These are phyloP conservation scores for Cyphomyrus discorhynchus DNA, from an alignment of 2,113 vertebrate genomes.

Conservation along the genomic window DNA sequence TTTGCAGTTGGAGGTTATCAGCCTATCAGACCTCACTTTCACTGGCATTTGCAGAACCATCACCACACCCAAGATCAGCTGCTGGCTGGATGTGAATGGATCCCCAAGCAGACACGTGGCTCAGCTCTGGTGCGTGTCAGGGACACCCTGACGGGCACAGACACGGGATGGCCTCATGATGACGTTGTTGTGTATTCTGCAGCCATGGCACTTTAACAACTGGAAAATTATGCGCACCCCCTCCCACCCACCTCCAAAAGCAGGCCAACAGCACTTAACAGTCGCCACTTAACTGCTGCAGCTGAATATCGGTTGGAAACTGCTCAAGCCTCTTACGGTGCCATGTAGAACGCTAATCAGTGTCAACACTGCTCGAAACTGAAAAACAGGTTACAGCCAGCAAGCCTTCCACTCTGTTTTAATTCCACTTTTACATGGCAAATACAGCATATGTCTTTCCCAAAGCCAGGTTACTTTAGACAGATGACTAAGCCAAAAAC, in stretches of 20 bases:
- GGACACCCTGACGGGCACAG: not conserved
- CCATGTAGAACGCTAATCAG: not conserved
- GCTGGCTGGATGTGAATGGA: not conserved
- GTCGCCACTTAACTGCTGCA: not conserved
- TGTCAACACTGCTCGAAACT: not conserved
- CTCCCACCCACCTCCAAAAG: not conserved
- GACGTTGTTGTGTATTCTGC: not conserved
- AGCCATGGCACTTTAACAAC: not conserved
- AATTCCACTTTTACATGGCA: conserved; percentile 4
- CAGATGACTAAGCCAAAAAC: not conserved
- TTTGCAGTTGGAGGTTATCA: not conserved
- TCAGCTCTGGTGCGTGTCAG: not conserved
- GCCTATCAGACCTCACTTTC: not conserved
- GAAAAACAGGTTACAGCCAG: not conserved
- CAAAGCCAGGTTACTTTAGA: not conserved
- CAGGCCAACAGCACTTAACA: not conserved
- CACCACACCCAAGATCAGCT: not conserved
- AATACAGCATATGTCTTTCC: not conserved
- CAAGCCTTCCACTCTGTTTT: not conserved
- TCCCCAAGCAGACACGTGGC: not conserved
- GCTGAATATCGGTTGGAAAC: not conserved
- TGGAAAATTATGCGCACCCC: not conserved
- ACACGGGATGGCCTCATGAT: not conserved
- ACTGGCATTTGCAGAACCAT: not conserved
- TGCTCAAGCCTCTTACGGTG: not conserved